These are phyloP conservation scores for Agrotis exclamationis DNA, from an alignment of 2,888 invertebrate species.

Conservation along the genomic window DNA sequence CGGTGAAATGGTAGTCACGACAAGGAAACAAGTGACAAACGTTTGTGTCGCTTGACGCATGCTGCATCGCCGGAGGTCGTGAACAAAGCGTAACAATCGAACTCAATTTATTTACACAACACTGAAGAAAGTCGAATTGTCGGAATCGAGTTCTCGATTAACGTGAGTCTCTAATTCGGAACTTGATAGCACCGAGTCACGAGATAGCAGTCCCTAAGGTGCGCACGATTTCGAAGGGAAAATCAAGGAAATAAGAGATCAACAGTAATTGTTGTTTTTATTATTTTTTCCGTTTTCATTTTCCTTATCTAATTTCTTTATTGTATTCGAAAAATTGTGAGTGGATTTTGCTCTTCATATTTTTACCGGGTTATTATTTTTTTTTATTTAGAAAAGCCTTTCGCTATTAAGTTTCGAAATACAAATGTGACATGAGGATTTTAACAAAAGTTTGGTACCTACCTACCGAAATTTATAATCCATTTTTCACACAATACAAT, in stretches of 20 bases:
- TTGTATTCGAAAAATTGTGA: conserved; percentile 12
- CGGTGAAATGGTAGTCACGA: no score
- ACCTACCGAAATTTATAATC: no score
- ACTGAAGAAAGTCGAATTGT: conserved; percentile 41
- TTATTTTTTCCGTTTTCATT: conserved; percentile 25
- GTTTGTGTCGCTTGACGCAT: neutral
- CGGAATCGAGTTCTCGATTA: conserved; percentile 43
- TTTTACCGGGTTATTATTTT: neutral
- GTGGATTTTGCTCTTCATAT: neutral
- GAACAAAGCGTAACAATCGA: neutral
- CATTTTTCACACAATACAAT: no score
- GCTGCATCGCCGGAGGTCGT: neutral
- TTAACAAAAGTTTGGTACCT: no score
- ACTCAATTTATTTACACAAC: conserved; percentile 47
- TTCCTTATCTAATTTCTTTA: conserved; percentile 21
- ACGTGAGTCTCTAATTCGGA: conserved; percentile 45
- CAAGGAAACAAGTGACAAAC: neutral
- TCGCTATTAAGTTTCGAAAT: no score
- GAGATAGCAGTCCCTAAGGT: conserved; percentile 44
- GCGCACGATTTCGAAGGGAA: conserved; percentile 12
- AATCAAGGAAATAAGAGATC: conserved; percentile 39
- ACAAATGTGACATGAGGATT: neutral
- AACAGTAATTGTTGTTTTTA: conserved; percentile 44
- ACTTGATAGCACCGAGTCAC: conserved; percentile 58
- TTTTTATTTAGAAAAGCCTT: neutral